phyloP scores from a whole-genome alignment of 2,888 invertebrate species.

The Drosophila limbata region DNA sequence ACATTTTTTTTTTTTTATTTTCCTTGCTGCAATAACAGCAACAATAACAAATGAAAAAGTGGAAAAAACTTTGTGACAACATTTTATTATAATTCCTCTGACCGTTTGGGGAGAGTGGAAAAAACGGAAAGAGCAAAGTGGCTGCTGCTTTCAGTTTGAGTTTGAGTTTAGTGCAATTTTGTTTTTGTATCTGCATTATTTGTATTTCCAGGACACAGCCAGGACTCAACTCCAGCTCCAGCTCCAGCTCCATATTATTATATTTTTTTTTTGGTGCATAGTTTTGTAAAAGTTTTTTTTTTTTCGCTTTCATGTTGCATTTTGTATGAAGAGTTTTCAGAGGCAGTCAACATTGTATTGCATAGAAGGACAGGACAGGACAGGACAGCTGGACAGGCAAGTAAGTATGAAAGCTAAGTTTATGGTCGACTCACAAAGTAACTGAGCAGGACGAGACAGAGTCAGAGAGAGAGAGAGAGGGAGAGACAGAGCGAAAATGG shows the following conservation, averaged over 20 bases:
- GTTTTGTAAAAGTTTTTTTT: slow-evolving; percentile 62
- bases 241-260: slow-evolving; percentile 1
- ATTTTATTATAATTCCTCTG: slow-evolving; percentile 78
- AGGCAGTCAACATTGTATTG: slow-evolving; percentile 64
- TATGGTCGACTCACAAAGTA: slow-evolving; percentile 65
- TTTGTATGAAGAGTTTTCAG: slow-evolving; percentile 58
- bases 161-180: slow-evolving; percentile 64
- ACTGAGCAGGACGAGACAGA: slow-evolving; percentile 11
- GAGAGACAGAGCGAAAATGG: background rate
- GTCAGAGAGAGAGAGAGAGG: background rate
- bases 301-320: slow-evolving; percentile 71
- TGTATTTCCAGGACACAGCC: slow-evolving; percentile 50
- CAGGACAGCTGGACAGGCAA: slow-evolving; percentile 61
- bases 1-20: slow-evolving; percentile 25
- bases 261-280: slow-evolving; percentile 37
- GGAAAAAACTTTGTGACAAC: slow-evolving; percentile 76
- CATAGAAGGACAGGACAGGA: slow-evolving; percentile 27
- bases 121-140: slow-evolving; percentile 8
- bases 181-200: slow-evolving; percentile 71
- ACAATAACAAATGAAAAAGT: slow-evolving; percentile 51
- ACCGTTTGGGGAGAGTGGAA: slow-evolving; percentile 20
- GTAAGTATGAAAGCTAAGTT: slow-evolving; percentile 71
- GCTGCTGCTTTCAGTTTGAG: slow-evolving; percentile 35
- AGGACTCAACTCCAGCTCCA: slow-evolving; percentile 7
- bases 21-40: slow-evolving; percentile 26